Evolutionary conservation across 2,888 invertebrate genomes (phyloP), one percentile per base, ranked within the genome.

Genomic region (Orthonevra nobilis): DNA sequence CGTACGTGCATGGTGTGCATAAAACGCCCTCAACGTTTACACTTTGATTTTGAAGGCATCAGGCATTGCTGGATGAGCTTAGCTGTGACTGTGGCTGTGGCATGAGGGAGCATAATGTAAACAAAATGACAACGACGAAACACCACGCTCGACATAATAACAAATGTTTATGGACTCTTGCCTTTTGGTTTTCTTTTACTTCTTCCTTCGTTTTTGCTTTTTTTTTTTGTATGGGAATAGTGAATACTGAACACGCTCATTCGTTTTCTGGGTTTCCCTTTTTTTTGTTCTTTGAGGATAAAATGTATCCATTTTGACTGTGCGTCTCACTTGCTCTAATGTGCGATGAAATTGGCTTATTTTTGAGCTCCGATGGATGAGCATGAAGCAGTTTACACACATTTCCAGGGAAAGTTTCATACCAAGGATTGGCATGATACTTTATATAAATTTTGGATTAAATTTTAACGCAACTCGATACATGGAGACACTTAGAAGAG

Each of bases 51-150:
- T 17, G 17, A 28, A 15, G 17, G 56, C n/a, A 15, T n/a, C 14
- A 9, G 10, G 20, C 30, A 17, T 19, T 2, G 20, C 42, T 44
- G 34, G 26, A 30, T 12, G 9, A 15, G 14, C 30, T 30, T 10
- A 42, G 19, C 7, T 66, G 17, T n/a, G n/a, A n/a, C n/a, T n/a
- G 40, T 32, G 36, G 34, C 19, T 48, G 61, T 58, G 36, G 52
- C 64, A 70, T 60, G 58, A 58, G 56, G 42, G 40, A 63, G 56
- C 50, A 72, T 60, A 77, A 77, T 64, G 58, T 77, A 77, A 77
- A 77, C 70, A 77, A 77, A 72, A 64, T 72, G 54, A n/a, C n/a
- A n/a, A n/a, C n/a, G n/a, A n/a, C n/a, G n/a, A n/a, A 72, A 70
- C 36, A 70, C 58, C 64, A 56, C 64, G 52, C 63, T 52, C 50